Conservation (phyloP, 2,797 vertebrate genomes). For the Mus caroli region DNA sequence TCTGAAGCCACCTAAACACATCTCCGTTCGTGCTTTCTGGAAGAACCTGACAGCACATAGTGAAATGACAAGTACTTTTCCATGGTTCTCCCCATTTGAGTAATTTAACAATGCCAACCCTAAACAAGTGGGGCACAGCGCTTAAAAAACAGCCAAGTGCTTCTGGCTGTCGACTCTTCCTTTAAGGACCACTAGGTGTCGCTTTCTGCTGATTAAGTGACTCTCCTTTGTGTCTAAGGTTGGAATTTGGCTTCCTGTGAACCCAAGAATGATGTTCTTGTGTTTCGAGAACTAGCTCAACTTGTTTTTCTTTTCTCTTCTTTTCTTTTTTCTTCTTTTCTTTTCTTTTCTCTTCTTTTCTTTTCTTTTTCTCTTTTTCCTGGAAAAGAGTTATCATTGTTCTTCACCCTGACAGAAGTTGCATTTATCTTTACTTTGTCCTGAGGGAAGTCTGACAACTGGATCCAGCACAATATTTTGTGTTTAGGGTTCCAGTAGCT, state of each 20-base stretch:
- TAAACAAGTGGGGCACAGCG: background rate
- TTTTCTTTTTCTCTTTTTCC: background rate
- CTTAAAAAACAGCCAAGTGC: background rate
- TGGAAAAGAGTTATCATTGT: background rate
- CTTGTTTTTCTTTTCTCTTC: background rate
- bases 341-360: background rate
- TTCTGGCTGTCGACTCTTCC: background rate
- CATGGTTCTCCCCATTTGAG: background rate
- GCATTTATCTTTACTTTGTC: conserved; percentile 24
- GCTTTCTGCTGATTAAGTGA: background rate
- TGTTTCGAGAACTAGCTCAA: background rate
- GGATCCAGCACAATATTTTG: background rate
- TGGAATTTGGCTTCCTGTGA: background rate
- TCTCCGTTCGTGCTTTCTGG: background rate
- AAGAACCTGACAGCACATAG: background rate
- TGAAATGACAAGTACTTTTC: background rate
- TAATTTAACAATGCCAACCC: background rate
- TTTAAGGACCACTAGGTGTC: conserved; percentile 50
- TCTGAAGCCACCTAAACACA: background rate
- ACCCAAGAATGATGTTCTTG: background rate
- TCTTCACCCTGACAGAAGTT: background rate
- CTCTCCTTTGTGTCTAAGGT: background rate
- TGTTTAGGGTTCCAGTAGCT: background rate
- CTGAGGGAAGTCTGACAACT: conserved; percentile 23
- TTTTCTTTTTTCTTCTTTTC: background rate